Percentiles rank a stretch among this genome's conserved stretches.
These are phyloP conservation scores for Stichopus horrens DNA, from an alignment of 53 echinoderm and acorn worm genomes.

Conservation along the genomic window DNA sequence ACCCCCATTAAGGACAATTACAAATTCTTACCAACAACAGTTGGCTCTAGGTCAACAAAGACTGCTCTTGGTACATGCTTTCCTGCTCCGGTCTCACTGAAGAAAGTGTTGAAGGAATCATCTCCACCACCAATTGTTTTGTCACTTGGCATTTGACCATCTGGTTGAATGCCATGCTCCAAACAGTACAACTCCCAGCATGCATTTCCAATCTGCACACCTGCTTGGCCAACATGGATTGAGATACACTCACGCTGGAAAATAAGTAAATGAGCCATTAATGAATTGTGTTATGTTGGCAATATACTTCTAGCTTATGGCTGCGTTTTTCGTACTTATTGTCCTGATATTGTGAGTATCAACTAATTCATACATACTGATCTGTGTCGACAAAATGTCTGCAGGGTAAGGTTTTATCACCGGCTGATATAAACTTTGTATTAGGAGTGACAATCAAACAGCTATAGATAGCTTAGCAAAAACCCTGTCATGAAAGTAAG, in stretches of 20 bases:
- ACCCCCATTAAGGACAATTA: neutral
- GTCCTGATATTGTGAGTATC: too few species aligned
- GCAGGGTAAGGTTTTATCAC: too few species aligned
- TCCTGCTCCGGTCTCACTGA: slow-evolving; percentile 58
- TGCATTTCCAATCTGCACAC: slow-evolving; percentile 83
- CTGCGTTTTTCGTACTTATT: too few species aligned
- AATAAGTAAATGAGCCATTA: neutral
- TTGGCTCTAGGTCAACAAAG: slow-evolving; percentile 66
- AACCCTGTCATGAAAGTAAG: too few species aligned
- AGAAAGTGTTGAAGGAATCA: slow-evolving; percentile 56
- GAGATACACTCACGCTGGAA: slow-evolving; percentile 74
- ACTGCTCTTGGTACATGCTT: slow-evolving; percentile 52
- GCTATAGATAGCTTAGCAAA: too few species aligned
- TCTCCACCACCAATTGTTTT: slow-evolving; percentile 49
- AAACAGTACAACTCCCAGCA: slow-evolving; percentile 85
- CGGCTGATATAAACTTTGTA: too few species aligned
- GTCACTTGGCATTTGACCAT: slow-evolving; percentile 76
- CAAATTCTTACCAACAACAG: slow-evolving; percentile 55
- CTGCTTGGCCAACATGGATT: slow-evolving; percentile 76
- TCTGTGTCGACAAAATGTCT: too few species aligned
- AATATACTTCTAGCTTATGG: too few species aligned
- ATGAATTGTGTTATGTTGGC: too few species aligned
- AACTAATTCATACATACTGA: too few species aligned
- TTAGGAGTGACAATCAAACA: too few species aligned
- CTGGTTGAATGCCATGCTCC: slow-evolving; percentile 82